phyloP scores from a whole-genome alignment of 2,888 invertebrate species.

The Nycteola revayana region DNA sequence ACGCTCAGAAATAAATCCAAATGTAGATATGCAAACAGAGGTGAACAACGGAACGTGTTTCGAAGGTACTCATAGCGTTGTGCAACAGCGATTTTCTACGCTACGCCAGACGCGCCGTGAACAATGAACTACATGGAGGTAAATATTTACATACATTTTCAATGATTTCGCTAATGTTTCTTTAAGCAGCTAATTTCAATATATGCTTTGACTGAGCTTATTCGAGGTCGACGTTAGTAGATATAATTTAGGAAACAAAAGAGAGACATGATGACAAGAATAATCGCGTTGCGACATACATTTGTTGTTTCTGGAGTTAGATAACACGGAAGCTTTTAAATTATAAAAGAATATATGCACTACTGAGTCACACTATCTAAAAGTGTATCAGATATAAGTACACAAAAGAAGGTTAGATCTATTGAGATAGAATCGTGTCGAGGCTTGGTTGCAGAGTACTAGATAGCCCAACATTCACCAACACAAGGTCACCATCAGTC shows the following conservation, averaged over 20 bases:
- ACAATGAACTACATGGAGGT: conserved; percentile 41
- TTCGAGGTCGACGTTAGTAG: no score
- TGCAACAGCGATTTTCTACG: conserved; percentile 60
- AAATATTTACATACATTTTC: conserved; percentile 32
- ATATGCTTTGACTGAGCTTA: no score
- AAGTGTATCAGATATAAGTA: conserved; percentile 1
- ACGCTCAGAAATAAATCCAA: conserved; percentile 40
- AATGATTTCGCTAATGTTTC: conserved; percentile 13
- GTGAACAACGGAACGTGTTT: conserved; percentile 43
- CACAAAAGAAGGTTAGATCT: conserved; percentile 24
- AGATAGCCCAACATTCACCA: conserved; percentile 29
- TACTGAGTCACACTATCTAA: no score
- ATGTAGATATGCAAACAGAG: conserved; percentile 46
- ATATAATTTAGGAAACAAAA: no score
- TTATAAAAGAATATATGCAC: no score
- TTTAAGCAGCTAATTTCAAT: no score
- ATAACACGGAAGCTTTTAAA: no score
- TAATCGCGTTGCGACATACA: no score
- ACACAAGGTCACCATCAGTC: conserved; percentile 61
- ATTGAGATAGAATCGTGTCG: conserved; percentile 29
- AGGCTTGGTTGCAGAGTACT: conserved; percentile 25
- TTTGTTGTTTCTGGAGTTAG: no score
- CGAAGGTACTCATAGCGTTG: conserved; percentile 50
- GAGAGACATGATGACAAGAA: no score
- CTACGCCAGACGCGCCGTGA: conserved; percentile 36